phyloP scores from a whole-genome alignment of 2,113 vertebrate species.

The Illadopsis cleaveri region DNA sequence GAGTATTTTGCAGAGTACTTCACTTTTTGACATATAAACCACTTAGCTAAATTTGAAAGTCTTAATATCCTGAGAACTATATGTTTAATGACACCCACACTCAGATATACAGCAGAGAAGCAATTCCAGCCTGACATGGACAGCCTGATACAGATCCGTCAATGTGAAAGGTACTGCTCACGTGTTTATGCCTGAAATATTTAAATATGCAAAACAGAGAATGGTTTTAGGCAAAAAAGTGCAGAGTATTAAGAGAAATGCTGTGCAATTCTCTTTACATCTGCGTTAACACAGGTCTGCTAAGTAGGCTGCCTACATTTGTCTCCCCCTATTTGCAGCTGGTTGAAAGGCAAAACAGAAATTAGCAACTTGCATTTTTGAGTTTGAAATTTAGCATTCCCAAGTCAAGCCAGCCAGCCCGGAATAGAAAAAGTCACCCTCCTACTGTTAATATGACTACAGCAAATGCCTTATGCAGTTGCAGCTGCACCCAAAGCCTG shows the following conservation, averaged over 20 bases:
- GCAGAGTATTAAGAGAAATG: not conserved
- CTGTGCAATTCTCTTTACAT: not conserved
- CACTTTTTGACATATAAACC: not conserved
- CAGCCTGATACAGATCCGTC: not conserved
- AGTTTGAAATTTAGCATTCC: not conserved
- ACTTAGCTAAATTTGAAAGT: conserved; percentile 1
- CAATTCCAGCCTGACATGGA: not conserved
- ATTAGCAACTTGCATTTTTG: not conserved
- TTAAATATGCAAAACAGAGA: not conserved
- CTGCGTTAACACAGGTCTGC: not conserved
- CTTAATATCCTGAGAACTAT: not conserved
- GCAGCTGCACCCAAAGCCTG: not conserved
- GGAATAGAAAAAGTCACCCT: not conserved
- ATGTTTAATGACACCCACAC: not conserved
- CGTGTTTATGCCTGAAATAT: too few species aligned
- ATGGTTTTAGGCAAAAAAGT: not conserved
- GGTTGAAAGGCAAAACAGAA: not conserved
- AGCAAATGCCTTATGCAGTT: rapidly evolving
- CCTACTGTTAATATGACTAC: not conserved
- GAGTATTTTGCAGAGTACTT: not conserved
- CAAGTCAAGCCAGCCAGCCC: not conserved
- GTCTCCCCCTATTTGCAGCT: not conserved
- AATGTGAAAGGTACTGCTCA: not conserved
- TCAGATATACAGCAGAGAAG: not conserved
- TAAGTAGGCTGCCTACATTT: not conserved